Evolutionary conservation across 2,888 invertebrate genomes (phyloP).

Genomic region (Dynastes maya): DNA sequence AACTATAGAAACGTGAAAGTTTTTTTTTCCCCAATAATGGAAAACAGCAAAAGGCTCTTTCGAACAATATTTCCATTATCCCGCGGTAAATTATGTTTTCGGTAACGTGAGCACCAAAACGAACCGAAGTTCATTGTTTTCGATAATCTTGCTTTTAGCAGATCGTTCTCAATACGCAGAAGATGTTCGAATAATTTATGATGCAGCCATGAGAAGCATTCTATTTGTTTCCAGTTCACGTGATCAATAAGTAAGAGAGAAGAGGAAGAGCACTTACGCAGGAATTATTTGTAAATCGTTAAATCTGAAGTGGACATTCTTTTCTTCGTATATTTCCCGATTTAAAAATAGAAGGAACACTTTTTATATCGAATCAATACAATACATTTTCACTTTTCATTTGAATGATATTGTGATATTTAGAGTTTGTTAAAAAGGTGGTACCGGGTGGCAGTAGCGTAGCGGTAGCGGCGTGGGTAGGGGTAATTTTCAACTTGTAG

Average conservation of each 20-base stretch:
- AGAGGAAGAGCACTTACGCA: background rate
- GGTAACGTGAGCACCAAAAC: background rate
- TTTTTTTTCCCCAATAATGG: background rate
- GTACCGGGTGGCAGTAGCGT: too few relatives aligned
- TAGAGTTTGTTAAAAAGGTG: too few relatives aligned
- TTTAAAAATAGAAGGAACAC: too few relatives aligned
- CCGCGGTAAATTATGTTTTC: background rate
- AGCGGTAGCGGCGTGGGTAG: too few relatives aligned
- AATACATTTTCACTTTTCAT: too few relatives aligned
- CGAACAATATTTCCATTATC: background rate
- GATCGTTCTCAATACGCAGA: background rate
- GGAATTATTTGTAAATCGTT: constrained; percentile 13
- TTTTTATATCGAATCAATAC: too few relatives aligned
- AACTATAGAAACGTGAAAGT: background rate
- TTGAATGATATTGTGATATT: too few relatives aligned
- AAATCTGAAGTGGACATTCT: background rate
- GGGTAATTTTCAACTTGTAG: too few relatives aligned
- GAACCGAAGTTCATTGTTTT: constrained; percentile 7
- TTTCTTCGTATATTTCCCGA: too few relatives aligned
- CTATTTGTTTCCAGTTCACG: too few relatives aligned
- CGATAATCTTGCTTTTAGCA: background rate
- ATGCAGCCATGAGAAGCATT: background rate
- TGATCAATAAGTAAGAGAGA: background rate
- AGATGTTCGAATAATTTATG: constrained; percentile 8
- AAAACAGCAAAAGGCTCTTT: background rate